Conservation (phyloP, 2,888 invertebrate genomes). For the Pecten maximus region DNA sequence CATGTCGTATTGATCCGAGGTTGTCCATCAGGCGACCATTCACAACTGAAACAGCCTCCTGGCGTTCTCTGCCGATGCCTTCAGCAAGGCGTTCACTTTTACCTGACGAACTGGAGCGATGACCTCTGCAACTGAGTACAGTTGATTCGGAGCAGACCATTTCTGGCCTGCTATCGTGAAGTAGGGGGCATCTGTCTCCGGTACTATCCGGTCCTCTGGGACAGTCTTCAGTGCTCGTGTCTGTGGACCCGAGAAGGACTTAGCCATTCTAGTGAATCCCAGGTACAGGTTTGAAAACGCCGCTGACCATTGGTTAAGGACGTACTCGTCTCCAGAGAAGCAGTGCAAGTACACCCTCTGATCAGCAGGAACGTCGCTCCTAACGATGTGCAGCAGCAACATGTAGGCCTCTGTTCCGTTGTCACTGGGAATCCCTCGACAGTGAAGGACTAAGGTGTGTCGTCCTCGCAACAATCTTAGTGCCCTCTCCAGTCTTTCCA, state of each 20-base stretch:
- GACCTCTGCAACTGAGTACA: neutral
- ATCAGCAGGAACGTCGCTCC: neutral
- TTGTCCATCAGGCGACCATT: neutral
- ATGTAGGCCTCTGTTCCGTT: constrained; percentile 49
- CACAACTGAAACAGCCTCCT: neutral
- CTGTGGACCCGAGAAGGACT: constrained; percentile 31
- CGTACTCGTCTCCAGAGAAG: constrained; percentile 46
- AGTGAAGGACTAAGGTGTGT: constrained; percentile 50
- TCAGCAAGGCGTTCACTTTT: neutral
- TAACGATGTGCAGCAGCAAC: constrained; percentile 43
- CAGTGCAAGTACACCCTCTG: constrained; percentile 47
- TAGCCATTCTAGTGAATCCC: constrained; percentile 41
- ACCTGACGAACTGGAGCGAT: neutral
- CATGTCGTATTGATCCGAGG: no score
- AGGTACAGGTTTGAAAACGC: constrained; percentile 43
- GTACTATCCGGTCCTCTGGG: neutral
- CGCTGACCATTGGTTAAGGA: constrained; percentile 41
- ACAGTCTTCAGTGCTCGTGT: neutral
- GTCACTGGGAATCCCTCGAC: constrained; percentile 47
- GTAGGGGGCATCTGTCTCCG: neutral
- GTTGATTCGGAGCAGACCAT: neutral
- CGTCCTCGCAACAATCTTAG: constrained; percentile 37
- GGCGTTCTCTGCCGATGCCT: neutral
- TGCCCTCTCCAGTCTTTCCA: constrained; percentile 37
- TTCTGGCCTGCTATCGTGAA: neutral